Evolutionary conservation across 2,797 vertebrate species (phyloP).

Genomic region (Myotis planiceps): DNA sequence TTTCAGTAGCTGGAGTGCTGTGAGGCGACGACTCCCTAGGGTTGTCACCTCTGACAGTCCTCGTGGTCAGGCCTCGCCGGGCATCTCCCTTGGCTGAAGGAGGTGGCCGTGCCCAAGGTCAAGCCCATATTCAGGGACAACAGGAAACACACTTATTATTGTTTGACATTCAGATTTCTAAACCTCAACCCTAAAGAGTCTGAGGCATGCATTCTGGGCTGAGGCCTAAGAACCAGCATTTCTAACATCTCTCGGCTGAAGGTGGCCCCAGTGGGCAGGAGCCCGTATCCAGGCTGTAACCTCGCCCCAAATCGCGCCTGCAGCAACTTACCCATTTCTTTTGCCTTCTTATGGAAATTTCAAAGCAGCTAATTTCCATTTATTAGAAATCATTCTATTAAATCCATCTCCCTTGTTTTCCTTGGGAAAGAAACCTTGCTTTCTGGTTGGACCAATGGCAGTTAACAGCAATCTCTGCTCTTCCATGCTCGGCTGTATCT

Average conservation of each 20-base stretch:
- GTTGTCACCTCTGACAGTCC: not conserved
- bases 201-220: not conserved
- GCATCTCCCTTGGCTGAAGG: not conserved
- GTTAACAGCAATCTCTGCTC: not conserved
- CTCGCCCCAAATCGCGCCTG: not conserved
- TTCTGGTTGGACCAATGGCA: not conserved
- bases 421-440: conserved; percentile 24
- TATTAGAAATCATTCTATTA: not conserved
- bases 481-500: not conserved
- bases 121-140: not conserved
- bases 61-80: not conserved
- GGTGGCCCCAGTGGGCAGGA: not conserved
- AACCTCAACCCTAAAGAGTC: not conserved
- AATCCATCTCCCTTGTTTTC: not conserved
- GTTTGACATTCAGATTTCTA: not conserved
- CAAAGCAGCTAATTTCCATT: not conserved
- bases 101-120: not conserved
- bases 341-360: not conserved
- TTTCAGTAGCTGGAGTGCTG: not conserved
- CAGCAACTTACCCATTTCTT: not conserved
- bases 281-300: not conserved
- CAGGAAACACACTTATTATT: not conserved
- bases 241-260: not conserved
- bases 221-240: not conserved
- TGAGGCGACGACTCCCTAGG: not conserved